These are phyloP conservation scores for Brachionichthys hirsutus DNA, from an alignment of 2,113 vertebrate species.

Conservation along the genomic window DNA sequence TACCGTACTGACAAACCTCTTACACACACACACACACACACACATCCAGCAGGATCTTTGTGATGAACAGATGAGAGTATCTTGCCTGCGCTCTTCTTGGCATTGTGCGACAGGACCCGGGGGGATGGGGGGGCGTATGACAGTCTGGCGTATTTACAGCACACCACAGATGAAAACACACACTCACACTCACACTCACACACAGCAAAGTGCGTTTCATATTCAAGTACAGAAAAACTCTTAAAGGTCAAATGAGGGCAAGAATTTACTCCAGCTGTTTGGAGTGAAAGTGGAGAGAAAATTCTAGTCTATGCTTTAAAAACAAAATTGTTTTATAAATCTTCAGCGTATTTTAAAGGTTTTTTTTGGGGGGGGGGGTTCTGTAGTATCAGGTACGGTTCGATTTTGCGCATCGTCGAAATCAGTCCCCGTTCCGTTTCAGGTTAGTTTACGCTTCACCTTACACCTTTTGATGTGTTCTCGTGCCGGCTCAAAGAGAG, in stretches of 20 bases:
- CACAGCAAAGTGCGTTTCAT: conserved; percentile 35
- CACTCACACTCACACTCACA: conserved; percentile 22
- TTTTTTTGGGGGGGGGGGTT: too few relatives aligned
- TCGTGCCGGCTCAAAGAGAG: conserved; percentile 44
- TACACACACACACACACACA: background rate
- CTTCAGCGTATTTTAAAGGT: conserved; percentile 4
- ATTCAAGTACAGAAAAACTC: conserved; percentile 27
- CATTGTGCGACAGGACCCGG: conserved; percentile 57
- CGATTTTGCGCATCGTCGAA: conserved; percentile 41
- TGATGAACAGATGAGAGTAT: conserved; percentile 69
- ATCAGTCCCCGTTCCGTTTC: conserved; percentile 59
- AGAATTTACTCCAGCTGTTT: conserved; percentile 6
- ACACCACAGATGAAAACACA: conserved; percentile 42
- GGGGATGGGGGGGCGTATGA: conserved; percentile 57
- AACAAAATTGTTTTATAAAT: conserved; percentile 31
- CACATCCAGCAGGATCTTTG: conserved; percentile 20
- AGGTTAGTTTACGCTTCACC: conserved; percentile 60
- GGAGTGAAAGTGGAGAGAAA: conserved; percentile 12
- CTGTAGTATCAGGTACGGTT: conserved; percentile 39
- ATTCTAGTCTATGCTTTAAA: conserved; percentile 26
- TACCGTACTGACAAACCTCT: conserved; percentile 20
- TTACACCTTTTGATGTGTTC: conserved; percentile 59
- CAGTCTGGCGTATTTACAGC: conserved; percentile 40
- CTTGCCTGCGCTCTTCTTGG: conserved; percentile 56
- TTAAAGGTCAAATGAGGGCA: conserved; percentile 30